A percentile compares a stretch with the other conserved stretches of the same genome.
phyloP scores from a whole-genome alignment of 2,113 vertebrate genomes.

The human region GRCh38 chr7:110370001-110370500 shows the following conservation, averaged over 20 bases:
- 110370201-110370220: not conserved
- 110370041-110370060: not conserved
- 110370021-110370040: not conserved
- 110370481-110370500: not conserved
- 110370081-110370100: not conserved
- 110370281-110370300: not conserved
- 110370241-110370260: not conserved
- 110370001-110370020: not conserved
- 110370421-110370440: not conserved
- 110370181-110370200: rapidly evolving
- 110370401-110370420: not conserved
- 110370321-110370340: not conserved
- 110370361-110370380: not conserved
- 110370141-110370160: not conserved
- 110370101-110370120: not conserved
- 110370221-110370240: not conserved
- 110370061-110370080: not conserved
- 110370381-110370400: not conserved
- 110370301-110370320: not conserved
- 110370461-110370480: not conserved
- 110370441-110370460: not conserved
- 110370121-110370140: not conserved
- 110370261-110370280: not conserved
- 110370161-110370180: not conserved
- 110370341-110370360: not conserved